These are phyloP conservation scores for Diploptera punctata DNA, from an alignment of 2,888 invertebrate genomes.

Conservation along the genomic window DNA sequence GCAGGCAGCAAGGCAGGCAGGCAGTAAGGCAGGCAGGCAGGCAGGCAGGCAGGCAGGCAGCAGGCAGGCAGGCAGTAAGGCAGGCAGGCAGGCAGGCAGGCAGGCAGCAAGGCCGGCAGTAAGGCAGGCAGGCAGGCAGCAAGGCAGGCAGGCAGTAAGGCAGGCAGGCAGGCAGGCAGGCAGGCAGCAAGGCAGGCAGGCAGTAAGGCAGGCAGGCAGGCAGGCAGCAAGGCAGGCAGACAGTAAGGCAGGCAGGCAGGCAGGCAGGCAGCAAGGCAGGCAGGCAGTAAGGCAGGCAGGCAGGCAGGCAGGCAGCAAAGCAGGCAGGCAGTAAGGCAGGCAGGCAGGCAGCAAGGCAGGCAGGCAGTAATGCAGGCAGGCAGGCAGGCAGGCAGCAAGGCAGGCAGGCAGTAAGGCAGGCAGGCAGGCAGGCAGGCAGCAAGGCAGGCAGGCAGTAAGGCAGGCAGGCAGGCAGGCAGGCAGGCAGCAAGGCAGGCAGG, in stretches of 20 bases:
- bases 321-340: constrained; percentile 6
- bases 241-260: constrained; percentile 6
- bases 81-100: constrained; percentile 13
- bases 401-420: too few relatives aligned
- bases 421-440: too few relatives aligned
- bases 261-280: too few relatives aligned
- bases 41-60: neutral
- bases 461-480: constrained; percentile 13
- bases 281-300: constrained; percentile 5
- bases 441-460: constrained; percentile 5
- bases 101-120: neutral
- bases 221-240: too few relatives aligned
- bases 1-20: neutral
- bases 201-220: too few relatives aligned
- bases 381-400: constrained; percentile 13
- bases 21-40: neutral
- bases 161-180: constrained; percentile 13
- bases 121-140: constrained; percentile 9
- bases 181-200: too few relatives aligned
- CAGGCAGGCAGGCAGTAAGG: too few relatives aligned
- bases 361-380: constrained; percentile 1
- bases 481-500: constrained; percentile 13
- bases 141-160: too few relatives aligned
- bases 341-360: too few relatives aligned
- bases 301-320: constrained; percentile 6